Conservation (phyloP, 2,888 invertebrate genomes). For the Cantharis lateralis region DNA sequence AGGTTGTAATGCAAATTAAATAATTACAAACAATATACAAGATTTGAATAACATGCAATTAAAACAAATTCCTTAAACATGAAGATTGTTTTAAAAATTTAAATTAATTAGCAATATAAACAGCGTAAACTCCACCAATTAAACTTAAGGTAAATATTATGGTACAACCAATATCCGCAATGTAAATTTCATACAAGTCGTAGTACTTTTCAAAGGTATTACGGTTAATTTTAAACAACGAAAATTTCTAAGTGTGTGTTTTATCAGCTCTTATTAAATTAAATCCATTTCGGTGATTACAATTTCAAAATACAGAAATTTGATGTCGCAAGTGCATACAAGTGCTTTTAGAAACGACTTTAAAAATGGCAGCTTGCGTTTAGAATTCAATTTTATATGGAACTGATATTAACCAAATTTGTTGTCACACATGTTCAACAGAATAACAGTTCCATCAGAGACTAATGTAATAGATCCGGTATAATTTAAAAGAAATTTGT, state of each 20-base stretch:
- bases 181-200: background rate
- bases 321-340: background rate
- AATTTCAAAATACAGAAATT: background rate
- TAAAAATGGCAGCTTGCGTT: background rate
- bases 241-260: background rate
- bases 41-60: background rate
- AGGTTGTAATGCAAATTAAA: background rate
- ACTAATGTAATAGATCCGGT: background rate
- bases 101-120: background rate
- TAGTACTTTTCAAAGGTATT: background rate
- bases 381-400: conserved; percentile 1
- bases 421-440: background rate
- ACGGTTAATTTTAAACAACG: background rate
- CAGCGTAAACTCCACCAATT: background rate
- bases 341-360: conserved; percentile 2
- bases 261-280: background rate
- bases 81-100: background rate
- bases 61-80: background rate
- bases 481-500: background rate
- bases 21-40: background rate
- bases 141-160: background rate
- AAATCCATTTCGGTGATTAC: background rate
- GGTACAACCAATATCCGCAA: background rate
- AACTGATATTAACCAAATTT: background rate
- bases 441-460: background rate